Evolutionary conservation across 2,797 vertebrate genomes (phyloP), one percentile per base, ranked within the genome.

Genomic region (Hephaestus fuliginosus): DNA sequence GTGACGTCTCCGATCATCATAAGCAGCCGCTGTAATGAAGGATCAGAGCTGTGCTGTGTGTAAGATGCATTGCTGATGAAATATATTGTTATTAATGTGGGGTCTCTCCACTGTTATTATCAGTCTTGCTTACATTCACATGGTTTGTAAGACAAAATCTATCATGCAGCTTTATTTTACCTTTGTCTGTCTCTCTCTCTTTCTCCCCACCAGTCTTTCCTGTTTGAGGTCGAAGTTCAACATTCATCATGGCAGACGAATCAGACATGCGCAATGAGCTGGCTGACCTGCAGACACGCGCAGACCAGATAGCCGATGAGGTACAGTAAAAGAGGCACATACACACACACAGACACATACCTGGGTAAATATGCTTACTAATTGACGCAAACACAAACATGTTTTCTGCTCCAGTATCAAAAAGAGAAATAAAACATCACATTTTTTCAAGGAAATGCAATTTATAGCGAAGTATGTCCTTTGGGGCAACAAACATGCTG

Each of bases 221-320:
- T 73, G 89, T 84, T 89, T 78, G 70, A 91, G 71, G 75, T 87
- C 91, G 89, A 85, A 89, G 89, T 84, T 87, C 86, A 89, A 76
- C 92, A 86, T 76, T 90, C 82, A 69, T 88, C 89, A 99, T 99
- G 98, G 98, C 97, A 1, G 97, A 99, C 68, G 98, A 99, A 15
- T 93, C 97, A 0, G 98, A 99, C 87, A 99, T 99, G 98, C 98
- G 98, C 95, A 99, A 98, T 93, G 98, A 99, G 94, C 93, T 99
- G 94, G 94, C 97, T 25, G 97, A 99, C 94, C 97, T 99, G 97
- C 98, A 99, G 95, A 95, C 97, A 74, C 96, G 97, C 67, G 98
- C 97, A 0, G 98, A 99, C 95, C 97, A 99, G 94, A 92, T 99
- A 75, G 96, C 96, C 0, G 98, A 99, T 93, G 98, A 99, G 96